These are phyloP conservation scores for Eptesicus fuscus DNA, from an alignment of 2,113 vertebrate species.

Conservation along the genomic window DNA sequence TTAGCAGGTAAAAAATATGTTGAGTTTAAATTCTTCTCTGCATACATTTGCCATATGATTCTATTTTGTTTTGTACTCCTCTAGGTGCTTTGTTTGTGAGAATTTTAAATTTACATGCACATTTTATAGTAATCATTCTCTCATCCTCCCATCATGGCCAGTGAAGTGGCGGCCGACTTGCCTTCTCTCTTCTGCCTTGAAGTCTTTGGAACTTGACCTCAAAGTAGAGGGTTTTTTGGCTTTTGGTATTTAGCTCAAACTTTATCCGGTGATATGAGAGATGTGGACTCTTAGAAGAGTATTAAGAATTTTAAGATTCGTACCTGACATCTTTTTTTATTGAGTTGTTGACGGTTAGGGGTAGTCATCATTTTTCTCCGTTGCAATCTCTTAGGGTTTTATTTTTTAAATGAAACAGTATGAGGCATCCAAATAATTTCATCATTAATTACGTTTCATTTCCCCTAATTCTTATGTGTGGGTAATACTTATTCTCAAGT, in stretches of 20 bases:
- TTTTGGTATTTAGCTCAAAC: conserved; percentile 30
- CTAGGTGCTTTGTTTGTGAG: not conserved
- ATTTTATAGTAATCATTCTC: conserved; percentile 33
- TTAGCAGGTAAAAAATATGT: conserved; percentile 29
- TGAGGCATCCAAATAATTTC: conserved; percentile 53
- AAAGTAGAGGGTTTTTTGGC: conserved; percentile 28
- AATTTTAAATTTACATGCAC: conserved; percentile 48
- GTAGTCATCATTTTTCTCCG: not conserved
- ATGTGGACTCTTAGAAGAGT: not conserved
- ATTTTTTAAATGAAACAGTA: conserved; percentile 43
- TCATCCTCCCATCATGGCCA: not conserved
- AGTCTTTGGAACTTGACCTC: conserved; percentile 62
- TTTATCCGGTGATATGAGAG: not conserved
- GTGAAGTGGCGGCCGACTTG: not conserved
- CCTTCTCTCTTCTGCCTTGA: conserved; percentile 49
- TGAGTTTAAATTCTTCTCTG: conserved; percentile 6
- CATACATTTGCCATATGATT: not conserved
- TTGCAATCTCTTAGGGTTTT: not conserved
- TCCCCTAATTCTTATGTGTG: conserved; percentile 75
- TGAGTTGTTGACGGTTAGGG: not conserved
- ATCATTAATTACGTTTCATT: conserved; percentile 67
- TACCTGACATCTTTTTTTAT: not conserved
- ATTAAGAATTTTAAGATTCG: not conserved
- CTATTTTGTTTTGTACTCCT: conserved; percentile 41
- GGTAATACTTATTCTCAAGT: conserved; percentile 75